These are phyloP conservation scores for Solenopsis fugax DNA, from an alignment of 1,140 invertebrate genomes.

Conservation along the genomic window DNA sequence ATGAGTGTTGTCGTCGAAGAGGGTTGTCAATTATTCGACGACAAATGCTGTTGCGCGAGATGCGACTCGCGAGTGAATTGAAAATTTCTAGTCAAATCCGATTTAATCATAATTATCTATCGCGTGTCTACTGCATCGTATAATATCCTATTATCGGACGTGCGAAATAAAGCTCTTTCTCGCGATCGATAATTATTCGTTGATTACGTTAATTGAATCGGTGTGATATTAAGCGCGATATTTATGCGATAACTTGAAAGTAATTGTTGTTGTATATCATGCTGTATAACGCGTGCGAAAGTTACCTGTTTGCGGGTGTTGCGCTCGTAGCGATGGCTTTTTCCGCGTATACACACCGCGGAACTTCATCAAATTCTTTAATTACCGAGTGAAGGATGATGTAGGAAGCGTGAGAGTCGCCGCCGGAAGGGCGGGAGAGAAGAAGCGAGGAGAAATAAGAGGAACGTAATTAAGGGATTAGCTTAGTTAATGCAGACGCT, in stretches of 20 bases:
- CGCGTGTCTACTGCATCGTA: slow-evolving; percentile 10
- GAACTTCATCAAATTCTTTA: slow-evolving; percentile 60
- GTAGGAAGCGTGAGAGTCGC: slow-evolving; percentile 58
- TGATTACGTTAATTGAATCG: slow-evolving; percentile 58
- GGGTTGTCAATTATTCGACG: not conserved
- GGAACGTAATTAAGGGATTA: slow-evolving; percentile 71
- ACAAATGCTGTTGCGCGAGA: slow-evolving; percentile 5
- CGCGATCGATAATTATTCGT: slow-evolving; percentile 21
- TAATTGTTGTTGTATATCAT: slow-evolving; percentile 41
- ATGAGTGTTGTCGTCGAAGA: not conserved
- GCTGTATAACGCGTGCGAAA: slow-evolving; percentile 49
- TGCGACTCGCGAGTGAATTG: not conserved
- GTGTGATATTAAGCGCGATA: slow-evolving; percentile 42
- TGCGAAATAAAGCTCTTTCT: slow-evolving; percentile 36
- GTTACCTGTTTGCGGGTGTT: slow-evolving; percentile 3
- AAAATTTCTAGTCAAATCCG: not conserved
- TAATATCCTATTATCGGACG: slow-evolving; percentile 32
- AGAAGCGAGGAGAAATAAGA: slow-evolving; percentile 66
- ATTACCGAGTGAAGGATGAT: slow-evolving; percentile 61
- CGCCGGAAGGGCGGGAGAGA: slow-evolving; percentile 38
- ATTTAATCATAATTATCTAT: slow-evolving; percentile 1
- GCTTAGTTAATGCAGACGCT: slow-evolving; percentile 70
- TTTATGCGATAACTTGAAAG: slow-evolving; percentile 46
- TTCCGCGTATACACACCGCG: slow-evolving; percentile 37
- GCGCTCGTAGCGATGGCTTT: not conserved